These are phyloP conservation scores for Malurus alboscapulatus DNA, from an alignment of 2,113 vertebrate species.

Conservation along the genomic window DNA sequence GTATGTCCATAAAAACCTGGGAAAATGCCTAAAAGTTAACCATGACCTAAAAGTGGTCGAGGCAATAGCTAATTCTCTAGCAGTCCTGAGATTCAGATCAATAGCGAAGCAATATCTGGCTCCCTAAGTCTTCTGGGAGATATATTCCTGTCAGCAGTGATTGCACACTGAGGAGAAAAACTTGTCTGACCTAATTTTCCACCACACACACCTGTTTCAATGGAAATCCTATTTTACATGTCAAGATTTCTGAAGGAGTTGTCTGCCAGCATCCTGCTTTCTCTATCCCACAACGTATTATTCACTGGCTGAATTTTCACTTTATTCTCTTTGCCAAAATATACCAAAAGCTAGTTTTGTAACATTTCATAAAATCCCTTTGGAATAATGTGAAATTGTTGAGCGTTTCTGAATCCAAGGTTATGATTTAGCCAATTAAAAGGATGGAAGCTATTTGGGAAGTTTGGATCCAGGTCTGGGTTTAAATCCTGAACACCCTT, in stretches of 20 bases:
- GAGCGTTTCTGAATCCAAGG: not conserved
- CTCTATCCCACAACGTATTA: conserved; percentile 6
- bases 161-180: not conserved
- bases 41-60: not conserved
- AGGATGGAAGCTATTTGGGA: not conserved
- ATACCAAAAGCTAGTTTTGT: conserved; percentile 6
- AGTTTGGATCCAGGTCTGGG: not conserved
- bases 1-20: not conserved
- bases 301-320: not conserved
- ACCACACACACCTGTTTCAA: not conserved
- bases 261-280: conserved; percentile 7
- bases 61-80: not conserved
- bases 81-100: not conserved
- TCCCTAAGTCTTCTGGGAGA: not conserved
- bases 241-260: not conserved
- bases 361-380: not conserved
- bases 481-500: conserved; percentile 6
- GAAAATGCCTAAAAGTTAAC: not conserved
- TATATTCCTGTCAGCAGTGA: not conserved
- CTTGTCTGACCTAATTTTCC: not conserved
- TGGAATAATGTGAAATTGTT: conserved; percentile 5
- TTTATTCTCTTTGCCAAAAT: conserved; percentile 23
- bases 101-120: not conserved
- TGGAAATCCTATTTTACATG: not conserved
- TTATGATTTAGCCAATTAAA: conserved; percentile 19